Evolutionary conservation across 2,113 vertebrate genomes (phyloP).

Genomic region (Etheostoma cragini): DNA sequence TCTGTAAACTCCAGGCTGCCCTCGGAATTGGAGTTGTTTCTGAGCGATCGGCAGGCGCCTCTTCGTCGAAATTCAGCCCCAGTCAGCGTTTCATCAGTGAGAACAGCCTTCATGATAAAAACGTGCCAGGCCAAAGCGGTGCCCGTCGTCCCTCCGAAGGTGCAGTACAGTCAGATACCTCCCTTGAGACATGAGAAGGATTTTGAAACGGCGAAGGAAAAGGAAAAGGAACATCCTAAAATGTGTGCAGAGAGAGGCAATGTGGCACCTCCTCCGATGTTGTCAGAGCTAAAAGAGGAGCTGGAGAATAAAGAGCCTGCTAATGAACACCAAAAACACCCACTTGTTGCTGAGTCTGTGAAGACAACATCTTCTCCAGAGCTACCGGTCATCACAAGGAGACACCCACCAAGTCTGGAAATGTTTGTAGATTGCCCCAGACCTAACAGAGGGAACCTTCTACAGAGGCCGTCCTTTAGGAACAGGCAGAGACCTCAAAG

Average conservation of each 20-base stretch:
- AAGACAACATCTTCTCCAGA: constrained; percentile 78
- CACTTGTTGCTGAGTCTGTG: constrained; percentile 68
- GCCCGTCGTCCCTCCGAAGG: constrained; percentile 93
- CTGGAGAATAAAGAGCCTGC: constrained; percentile 84
- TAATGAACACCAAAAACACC: constrained; percentile 71
- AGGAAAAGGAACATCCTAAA: constrained; percentile 60
- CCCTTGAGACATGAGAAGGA: constrained; percentile 86
- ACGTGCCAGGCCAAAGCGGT: constrained; percentile 95
- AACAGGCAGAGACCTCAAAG: constrained; percentile 96
- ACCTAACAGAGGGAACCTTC: constrained; percentile 86
- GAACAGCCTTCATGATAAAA: constrained; percentile 96
- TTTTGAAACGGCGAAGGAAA: constrained; percentile 73
- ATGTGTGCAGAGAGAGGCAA: constrained; percentile 69
- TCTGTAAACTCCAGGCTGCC: constrained; percentile 60
- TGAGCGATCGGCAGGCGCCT: constrained; percentile 79
- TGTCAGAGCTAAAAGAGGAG: constrained; percentile 86
- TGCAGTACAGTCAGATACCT: constrained; percentile 96
- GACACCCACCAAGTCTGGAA: constrained; percentile 88
- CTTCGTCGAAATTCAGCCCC: constrained; percentile 94
- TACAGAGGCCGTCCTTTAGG: constrained; percentile 92
- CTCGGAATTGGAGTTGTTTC: constrained; percentile 82
- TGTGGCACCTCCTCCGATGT: constrained; percentile 66
- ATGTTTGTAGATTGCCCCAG: constrained; percentile 89
- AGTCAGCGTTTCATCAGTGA: constrained; percentile 92
- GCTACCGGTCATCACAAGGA: constrained; percentile 85